phyloP scores from a whole-genome alignment of 2,888 invertebrate genomes.

The Dioctria rufipes region DNA sequence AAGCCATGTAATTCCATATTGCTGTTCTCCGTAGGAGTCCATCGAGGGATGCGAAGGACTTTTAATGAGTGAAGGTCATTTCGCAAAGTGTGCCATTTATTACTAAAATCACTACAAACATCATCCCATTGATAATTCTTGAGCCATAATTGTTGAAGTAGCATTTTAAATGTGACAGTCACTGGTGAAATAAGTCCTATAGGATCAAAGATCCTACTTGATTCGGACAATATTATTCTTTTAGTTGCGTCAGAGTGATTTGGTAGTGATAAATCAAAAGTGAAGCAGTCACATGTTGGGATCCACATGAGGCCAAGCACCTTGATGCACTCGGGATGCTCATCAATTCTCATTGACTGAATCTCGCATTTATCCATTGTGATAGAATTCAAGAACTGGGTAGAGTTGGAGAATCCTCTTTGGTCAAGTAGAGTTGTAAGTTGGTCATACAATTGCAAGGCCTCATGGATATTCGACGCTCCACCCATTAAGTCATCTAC shows the following conservation, averaged over 20 bases:
- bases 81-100: not conserved
- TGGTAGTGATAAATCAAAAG: too few species aligned
- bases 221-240: not conserved
- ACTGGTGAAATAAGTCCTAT: too few species aligned
- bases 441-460: too few species aligned
- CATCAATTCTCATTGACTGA: not conserved
- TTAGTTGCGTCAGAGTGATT: too few species aligned
- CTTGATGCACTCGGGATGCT: not conserved
- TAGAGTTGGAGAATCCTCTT: too few species aligned
- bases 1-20: conserved; percentile 5
- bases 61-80: not conserved
- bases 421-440: too few species aligned
- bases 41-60: not conserved
- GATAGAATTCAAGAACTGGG: too few species aligned
- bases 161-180: too few species aligned
- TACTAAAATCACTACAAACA: not conserved
- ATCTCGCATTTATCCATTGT: too few species aligned
- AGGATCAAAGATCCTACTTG: conserved; percentile 20
- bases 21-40: not conserved
- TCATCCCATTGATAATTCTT: conserved; percentile 22
- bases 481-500: too few species aligned
- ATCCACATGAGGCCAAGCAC: not conserved
- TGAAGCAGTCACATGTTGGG: too few species aligned
- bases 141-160: not conserved
- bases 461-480: too few species aligned